Evolutionary conservation across 2,888 invertebrate genomes (phyloP).

Genomic region (Amphipyra berbera): DNA sequence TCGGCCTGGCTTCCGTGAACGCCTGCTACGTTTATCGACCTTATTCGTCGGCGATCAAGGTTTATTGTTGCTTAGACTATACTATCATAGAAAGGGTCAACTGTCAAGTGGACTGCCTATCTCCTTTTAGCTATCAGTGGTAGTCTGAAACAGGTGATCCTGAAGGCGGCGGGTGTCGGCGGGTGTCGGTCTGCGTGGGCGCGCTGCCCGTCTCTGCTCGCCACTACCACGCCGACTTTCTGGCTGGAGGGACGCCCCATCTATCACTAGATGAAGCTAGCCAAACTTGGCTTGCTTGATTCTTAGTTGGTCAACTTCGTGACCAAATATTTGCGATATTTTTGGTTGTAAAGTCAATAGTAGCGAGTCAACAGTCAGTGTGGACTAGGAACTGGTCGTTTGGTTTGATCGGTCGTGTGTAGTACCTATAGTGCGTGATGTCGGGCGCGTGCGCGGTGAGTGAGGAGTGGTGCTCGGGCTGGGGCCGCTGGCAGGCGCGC

Average conservation of each 20-base stretch:
- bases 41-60: conserved; percentile 3
- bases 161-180: conserved; percentile 56
- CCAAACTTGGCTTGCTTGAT: conserved; percentile 6
- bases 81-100: conserved; percentile 45
- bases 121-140: conserved; percentile 49
- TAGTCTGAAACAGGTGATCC: conserved; percentile 56
- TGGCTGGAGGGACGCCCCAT: conserved; percentile 54
- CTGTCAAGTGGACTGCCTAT: conserved; percentile 42
- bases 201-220: conserved; percentile 24
- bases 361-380: neutral
- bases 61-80: conserved; percentile 8
- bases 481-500: conserved; percentile 83
- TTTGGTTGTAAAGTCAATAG: neutral
- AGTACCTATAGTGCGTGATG: conserved; percentile 40
- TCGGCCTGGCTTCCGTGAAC: conserved; percentile 30
- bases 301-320: conserved; percentile 2
- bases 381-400: neutral
- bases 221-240: conserved; percentile 56
- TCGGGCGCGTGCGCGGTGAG: conserved; percentile 56
- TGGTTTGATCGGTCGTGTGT: neutral
- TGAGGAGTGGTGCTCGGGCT: conserved; percentile 76
- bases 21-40: conserved; percentile 12
- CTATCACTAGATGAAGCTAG: conserved; percentile 4
- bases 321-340: conserved; percentile 9
- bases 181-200: conserved; percentile 34